These are phyloP conservation scores for Popillia japonica DNA, from an alignment of 1,140 invertebrate species.

Conservation along the genomic window DNA sequence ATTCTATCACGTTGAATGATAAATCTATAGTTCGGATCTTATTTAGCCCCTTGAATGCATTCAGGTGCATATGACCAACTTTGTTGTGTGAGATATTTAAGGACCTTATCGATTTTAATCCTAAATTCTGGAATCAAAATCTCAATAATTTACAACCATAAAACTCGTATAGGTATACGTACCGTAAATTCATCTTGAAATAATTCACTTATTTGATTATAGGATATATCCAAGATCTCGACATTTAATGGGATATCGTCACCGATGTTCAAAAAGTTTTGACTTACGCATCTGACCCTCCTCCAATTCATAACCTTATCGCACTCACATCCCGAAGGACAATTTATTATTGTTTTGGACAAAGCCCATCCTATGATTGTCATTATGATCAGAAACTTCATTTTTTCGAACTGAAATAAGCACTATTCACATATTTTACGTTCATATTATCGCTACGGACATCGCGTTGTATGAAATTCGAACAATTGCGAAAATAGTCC, in stretches of 20 bases:
- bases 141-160: too few species aligned
- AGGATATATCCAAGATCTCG: neutral
- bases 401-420: neutral
- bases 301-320: neutral
- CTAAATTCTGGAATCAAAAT: slow-evolving; percentile 5
- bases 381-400: neutral
- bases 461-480: neutral
- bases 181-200: neutral
- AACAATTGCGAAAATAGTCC: neutral
- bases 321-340: neutral
- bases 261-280: neutral
- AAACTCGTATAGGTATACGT: too few species aligned
- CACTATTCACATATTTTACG: neutral
- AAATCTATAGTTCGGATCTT: neutral
- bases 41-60: neutral
- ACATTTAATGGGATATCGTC: neutral
- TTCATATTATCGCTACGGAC: neutral
- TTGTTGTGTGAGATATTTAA: slow-evolving; percentile 16
- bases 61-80: neutral
- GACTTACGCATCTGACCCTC: neutral
- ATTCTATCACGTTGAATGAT: neutral
- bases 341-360: neutral
- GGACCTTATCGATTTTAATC: slow-evolving; percentile 3
- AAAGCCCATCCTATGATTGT: neutral
- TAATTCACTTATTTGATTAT: slow-evolving; percentile 2